Evolutionary conservation across 2,113 vertebrate species (phyloP), one percentile per base, ranked within the genome.

Genomic region (Corythaeola cristata): DNA sequence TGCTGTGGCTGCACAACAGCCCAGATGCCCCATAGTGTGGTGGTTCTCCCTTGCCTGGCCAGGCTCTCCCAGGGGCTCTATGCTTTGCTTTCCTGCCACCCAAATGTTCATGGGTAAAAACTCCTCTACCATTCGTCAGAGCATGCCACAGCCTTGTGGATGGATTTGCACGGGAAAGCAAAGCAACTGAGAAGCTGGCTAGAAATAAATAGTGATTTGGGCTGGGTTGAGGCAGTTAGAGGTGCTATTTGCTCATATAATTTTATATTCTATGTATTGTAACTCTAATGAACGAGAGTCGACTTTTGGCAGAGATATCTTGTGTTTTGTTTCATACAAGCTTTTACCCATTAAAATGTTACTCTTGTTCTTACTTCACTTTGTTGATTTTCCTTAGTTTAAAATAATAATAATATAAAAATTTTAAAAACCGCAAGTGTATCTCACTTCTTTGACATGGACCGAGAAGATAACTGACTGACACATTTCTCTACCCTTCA

Each of bases 401-500:
- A 85, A 95, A 93, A 85, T 63, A 26, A 39, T 18, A 6, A 30
- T 10, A 50, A 64, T n/a, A 30, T 39, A 24, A 14, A n/a, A 41
- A 37, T 7, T 63, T 71, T 76, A 62, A 12, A 94, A 96, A 91
- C 81, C 15, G 0, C 84, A 85, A 63, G 37, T 0, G 0, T 53
- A 64, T 79, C 81, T 94, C 62, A 62, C 50, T 91, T 72, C 81
- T 96, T 85, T 66, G 71, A 85, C 58, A 86, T 0, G 8, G 22
- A 59, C 79, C 3, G 8, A 88, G 82, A 95, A 85, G 85, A 55
- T 47, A 79, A 91, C 63, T 37, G 58, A 67, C 62, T 84, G 90
- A 95, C 56, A 9, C 72, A 93, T 93, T 95, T 93, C 79, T 88
- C 55, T 90, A 77, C 68, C 41, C 33, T 88, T 80, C 16, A 35